Conservation (phyloP, 2,888 invertebrate genomes). For the Microchrysa polita region DNA sequence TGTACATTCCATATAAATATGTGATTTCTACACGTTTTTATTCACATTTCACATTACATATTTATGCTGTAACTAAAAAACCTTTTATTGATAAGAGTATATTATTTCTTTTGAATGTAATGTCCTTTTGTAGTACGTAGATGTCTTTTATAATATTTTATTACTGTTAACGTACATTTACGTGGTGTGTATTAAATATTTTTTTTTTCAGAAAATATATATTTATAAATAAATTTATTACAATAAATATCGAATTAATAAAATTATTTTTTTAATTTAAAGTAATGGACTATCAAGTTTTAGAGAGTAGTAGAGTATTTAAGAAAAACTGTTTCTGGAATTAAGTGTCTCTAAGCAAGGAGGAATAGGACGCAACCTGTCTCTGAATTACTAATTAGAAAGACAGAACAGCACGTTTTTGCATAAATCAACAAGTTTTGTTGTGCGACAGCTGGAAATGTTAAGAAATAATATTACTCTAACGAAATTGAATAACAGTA, state of each 20-base stretch:
- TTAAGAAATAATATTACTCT: too few species aligned
- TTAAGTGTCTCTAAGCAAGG: too few species aligned
- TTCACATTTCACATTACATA: constrained; percentile 27
- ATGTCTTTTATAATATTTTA: constrained; percentile 28
- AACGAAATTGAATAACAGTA: too few species aligned
- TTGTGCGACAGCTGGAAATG: too few species aligned
- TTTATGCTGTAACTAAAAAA: constrained; percentile 31
- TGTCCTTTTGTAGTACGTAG: constrained; percentile 21
- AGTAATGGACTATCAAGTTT: too few species aligned
- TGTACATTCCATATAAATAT: constrained; percentile 40
- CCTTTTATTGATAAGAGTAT: constrained; percentile 7
- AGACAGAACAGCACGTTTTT: too few species aligned
- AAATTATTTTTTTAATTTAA: too few species aligned
- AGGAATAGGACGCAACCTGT: too few species aligned
- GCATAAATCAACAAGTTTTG: too few species aligned
- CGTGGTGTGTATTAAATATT: constrained; percentile 36
- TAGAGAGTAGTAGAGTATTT: too few species aligned
- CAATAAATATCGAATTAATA: constrained; percentile 36
- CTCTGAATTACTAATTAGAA: too few species aligned
- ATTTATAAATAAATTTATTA: constrained; percentile 37
- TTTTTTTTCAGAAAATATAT: constrained; percentile 16
- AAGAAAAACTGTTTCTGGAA: too few species aligned
- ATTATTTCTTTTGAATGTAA: background rate
- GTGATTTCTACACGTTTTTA: constrained; percentile 26
- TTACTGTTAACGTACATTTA: constrained; percentile 25